These are phyloP conservation scores for Euplexia lucipara DNA, from an alignment of 2,888 invertebrate species.

Conservation along the genomic window DNA sequence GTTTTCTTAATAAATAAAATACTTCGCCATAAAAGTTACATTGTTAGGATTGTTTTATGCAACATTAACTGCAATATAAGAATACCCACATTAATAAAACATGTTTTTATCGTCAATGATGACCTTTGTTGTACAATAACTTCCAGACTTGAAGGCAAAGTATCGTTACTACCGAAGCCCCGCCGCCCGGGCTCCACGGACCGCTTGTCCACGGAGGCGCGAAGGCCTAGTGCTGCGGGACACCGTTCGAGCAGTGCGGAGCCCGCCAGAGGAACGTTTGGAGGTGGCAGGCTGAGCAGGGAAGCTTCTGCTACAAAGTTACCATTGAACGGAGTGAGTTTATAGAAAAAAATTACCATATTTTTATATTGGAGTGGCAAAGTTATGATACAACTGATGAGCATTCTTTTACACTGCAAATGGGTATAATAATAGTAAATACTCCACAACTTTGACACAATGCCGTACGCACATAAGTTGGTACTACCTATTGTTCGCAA, in stretches of 20 bases:
- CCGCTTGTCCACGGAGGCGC: slow-evolving; percentile 79
- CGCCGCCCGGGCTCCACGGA: slow-evolving; percentile 82
- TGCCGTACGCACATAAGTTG: no score
- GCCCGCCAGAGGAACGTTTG: slow-evolving; percentile 77
- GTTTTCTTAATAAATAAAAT: no score
- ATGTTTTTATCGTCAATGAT: background rate
- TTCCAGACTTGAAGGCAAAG: slow-evolving; percentile 78
- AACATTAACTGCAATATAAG: no score
- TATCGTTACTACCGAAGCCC: slow-evolving; percentile 82
- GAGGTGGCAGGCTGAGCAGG: slow-evolving; percentile 75
- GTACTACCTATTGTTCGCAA: no score
- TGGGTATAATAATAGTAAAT: no score
- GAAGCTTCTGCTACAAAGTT: slow-evolving; percentile 84
- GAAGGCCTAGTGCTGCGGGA: slow-evolving; percentile 77
- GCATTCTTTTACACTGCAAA: no score
- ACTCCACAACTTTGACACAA: no score
- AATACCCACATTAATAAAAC: background rate
- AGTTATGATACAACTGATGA: no score
- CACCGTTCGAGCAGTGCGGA: slow-evolving; percentile 85
- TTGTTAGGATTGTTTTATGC: background rate
- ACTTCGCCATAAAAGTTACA: background rate
- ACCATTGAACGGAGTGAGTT: slow-evolving; percentile 76
- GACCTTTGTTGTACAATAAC: background rate
- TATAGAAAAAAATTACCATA: background rate
- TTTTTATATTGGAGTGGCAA: no score